These are phyloP conservation scores for Porites divaricata DNA, from an alignment of 92 coral and sea anemone genomes.

Conservation along the genomic window DNA sequence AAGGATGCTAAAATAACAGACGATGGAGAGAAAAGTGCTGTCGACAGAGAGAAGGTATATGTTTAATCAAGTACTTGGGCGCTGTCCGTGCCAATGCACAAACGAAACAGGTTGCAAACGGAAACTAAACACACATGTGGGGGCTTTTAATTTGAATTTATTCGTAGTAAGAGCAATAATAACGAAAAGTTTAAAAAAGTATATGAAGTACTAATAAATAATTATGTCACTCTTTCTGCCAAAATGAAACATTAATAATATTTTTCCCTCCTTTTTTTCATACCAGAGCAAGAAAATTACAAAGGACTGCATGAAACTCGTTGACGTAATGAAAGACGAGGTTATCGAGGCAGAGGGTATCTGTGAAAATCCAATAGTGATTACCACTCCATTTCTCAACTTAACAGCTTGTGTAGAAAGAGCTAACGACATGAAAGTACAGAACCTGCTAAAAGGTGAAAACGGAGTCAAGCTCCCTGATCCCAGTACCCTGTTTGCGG, in stretches of 20 bases:
- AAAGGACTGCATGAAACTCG: slow-evolving; percentile 44
- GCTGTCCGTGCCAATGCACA: too few relatives aligned
- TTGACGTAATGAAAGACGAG: slow-evolving; percentile 28
- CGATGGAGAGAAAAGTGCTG: not conserved
- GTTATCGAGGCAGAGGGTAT: slow-evolving; percentile 35
- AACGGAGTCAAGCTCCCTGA: slow-evolving; percentile 33
- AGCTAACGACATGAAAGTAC: slow-evolving; percentile 46
- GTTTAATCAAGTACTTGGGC: too few relatives aligned
- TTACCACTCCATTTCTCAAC: slow-evolving; percentile 48
- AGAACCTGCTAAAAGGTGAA: slow-evolving; percentile 40
- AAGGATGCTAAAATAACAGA: slow-evolving; percentile 1
- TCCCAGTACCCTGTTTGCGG: slow-evolving; percentile 27
- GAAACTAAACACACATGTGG: too few relatives aligned
- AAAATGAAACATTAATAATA: too few relatives aligned
- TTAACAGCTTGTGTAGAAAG: slow-evolving; percentile 40
- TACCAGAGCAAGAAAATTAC: slow-evolving; percentile 52
- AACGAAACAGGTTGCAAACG: too few relatives aligned
- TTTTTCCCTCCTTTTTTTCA: not conserved
- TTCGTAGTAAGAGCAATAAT: too few relatives aligned
- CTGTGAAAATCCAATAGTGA: slow-evolving; percentile 62
- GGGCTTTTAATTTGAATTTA: too few relatives aligned
- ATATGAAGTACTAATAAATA: too few relatives aligned
- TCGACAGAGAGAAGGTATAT: slow-evolving; percentile 19
- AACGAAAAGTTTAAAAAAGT: too few relatives aligned
- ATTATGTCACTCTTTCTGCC: not conserved